A percentile compares a stretch with the other conserved stretches of the same genome.
These are phyloP conservation scores for Gila orcuttii DNA, from an alignment of 2,113 vertebrate species.

Conservation along the genomic window DNA sequence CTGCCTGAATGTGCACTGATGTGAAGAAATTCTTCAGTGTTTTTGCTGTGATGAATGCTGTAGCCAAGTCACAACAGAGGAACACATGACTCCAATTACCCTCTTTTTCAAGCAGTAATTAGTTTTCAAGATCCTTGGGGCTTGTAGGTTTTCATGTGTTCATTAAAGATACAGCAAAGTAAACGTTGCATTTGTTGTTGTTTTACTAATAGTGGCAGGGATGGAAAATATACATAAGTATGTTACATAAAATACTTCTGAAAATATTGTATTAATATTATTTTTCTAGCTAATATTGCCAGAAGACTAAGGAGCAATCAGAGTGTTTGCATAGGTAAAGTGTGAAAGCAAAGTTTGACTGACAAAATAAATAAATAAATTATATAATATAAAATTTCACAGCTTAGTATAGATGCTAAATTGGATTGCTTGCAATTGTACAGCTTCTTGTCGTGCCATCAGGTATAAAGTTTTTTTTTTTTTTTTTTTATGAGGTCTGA, in stretches of 20 bases:
- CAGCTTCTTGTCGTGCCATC: too few species aligned
- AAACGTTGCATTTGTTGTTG: neutral
- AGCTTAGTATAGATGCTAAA: neutral
- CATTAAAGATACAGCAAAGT: constrained; percentile 9
- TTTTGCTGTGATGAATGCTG: neutral
- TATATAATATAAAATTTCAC: neutral
- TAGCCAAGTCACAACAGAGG: neutral
- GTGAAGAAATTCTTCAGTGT: neutral
- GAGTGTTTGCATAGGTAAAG: neutral
- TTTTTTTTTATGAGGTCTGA: neutral
- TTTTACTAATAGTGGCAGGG: neutral
- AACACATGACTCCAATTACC: constrained; percentile 23
- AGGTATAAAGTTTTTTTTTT: too few species aligned
- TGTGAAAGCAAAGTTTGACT: neutral
- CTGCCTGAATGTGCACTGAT: neutral
- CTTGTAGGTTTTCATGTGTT: constrained; percentile 3
- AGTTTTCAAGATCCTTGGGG: constrained; percentile 14
- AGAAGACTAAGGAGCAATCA: neutral
- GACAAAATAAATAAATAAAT: neutral
- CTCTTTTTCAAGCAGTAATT: constrained; percentile 22
- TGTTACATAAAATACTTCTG: neutral
- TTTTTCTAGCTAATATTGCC: neutral
- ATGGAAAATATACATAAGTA: neutral
- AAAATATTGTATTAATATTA: too few species aligned
- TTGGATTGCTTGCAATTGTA: neutral